Evolutionary conservation across 2,797 vertebrate genomes (phyloP).

Genomic region (Mus caroli): DNA sequence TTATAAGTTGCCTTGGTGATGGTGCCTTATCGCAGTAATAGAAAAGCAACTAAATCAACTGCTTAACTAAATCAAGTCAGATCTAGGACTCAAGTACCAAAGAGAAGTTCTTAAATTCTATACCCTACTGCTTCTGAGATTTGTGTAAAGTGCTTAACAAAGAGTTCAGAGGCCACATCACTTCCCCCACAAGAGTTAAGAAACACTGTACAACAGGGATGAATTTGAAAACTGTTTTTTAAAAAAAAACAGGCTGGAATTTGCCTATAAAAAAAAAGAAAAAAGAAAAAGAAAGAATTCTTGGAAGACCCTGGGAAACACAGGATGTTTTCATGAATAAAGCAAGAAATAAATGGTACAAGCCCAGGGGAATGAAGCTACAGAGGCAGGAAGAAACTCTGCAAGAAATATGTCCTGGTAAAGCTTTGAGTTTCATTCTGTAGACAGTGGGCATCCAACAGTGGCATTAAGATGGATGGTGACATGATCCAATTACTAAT

Average conservation of each 20-base stretch:
- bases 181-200: neutral
- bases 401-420: neutral
- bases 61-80: conserved; percentile 41
- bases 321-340: neutral
- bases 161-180: conserved; percentile 7
- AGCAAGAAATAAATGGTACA: neutral
- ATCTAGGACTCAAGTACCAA: conserved; percentile 43
- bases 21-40: neutral
- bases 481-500: conserved; percentile 50
- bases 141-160: neutral
- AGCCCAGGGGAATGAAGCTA: neutral
- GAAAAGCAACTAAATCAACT: neutral
- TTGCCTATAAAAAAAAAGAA: neutral
- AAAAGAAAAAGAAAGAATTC: neutral
- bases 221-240: conserved; percentile 26
- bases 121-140: neutral
- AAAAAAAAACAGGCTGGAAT: conserved; percentile 63
- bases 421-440: neutral
- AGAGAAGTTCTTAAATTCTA: neutral
- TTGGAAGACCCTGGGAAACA: neutral
- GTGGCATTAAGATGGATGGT: conserved; percentile 2
- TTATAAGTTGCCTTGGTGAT: neutral
- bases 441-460: neutral
- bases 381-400: neutral
- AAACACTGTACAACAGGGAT: neutral